Conservation (phyloP, 2,888 invertebrate species). For the Morpho deidamia region DNA sequence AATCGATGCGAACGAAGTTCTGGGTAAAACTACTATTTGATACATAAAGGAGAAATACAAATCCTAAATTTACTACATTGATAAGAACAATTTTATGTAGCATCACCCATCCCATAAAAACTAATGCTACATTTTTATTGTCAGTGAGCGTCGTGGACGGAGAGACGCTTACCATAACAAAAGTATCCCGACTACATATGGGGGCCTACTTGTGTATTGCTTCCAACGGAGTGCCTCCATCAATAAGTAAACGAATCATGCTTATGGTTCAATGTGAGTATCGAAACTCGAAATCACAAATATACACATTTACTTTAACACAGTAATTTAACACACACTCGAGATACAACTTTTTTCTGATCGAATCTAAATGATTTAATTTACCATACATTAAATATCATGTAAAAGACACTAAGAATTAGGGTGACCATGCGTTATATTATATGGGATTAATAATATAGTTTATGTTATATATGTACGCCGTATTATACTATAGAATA, state of each 20-base stretch:
- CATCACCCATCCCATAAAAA: not conserved
- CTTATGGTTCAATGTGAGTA: conserved; percentile 91
- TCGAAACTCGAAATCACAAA: not conserved
- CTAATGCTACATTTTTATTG: conserved; percentile 33
- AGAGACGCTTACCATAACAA: conserved; percentile 89
- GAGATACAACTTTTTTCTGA: too few species aligned
- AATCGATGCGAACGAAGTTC: too few species aligned
- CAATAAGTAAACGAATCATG: conserved; percentile 91
- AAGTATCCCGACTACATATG: conserved; percentile 95
- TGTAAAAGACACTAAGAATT: not conserved
- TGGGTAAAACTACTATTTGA: too few species aligned
- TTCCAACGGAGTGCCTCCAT: conserved; percentile 94
- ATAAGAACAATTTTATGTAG: not conserved
- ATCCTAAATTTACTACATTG: not conserved
- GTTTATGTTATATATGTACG: too few species aligned
- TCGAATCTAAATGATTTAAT: too few species aligned
- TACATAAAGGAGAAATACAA: not conserved
- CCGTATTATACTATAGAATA: too few species aligned
- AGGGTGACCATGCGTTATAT: too few species aligned
- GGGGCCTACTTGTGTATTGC: conserved; percentile 96
- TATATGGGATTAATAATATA: too few species aligned
- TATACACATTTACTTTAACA: too few species aligned
- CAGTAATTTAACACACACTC: too few species aligned
- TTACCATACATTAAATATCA: too few species aligned
- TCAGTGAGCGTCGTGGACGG: conserved; percentile 93